Base-by-base conservation (phyloP, 2,797 vertebrate species). In the Lagocephalus sceleratus region DNA sequence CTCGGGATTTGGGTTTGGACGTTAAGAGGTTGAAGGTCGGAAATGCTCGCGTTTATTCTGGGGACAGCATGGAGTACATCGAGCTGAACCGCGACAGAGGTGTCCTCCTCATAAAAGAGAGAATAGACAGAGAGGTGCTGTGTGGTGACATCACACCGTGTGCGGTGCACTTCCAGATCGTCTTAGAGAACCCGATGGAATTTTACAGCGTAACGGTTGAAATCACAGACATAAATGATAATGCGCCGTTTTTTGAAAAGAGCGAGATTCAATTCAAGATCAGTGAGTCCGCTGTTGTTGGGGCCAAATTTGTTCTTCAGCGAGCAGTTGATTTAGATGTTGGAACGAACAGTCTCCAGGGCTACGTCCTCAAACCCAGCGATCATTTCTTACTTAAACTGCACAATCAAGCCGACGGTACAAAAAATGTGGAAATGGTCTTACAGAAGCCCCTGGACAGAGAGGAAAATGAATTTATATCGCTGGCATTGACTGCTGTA, bases 111-210 rank as follows among this genome's bases (percentile, higher is more conserved):
- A 25, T 88, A 14, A 83, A 75, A 47, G 75, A 85, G 3, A 81
- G 62, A 69, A 83, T 85, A 66, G 83, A 88, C 68, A 71, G 84
- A 50, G 86, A 88, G 57, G 53, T 57, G 38, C 40, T 88, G 2
- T 88, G 86, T 20, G 66, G 60, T 1, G 73, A 86, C 1, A 40
- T 50, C 2, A 78, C 70, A 0, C 84, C 82, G 0, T 88, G 86
- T 5, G 83, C 84, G 20, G 25, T 88, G 12, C 84, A 86, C 71
- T 83, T 77, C 43, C 81, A 86, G 53, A 84, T 88, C 5, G 67
- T 88, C 20, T 62, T 88, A 5, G 83, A 88, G 11, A 82, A 81
- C 14, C 86, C 84, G 0, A 88, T 88, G 60, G 86, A 88, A 26
- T 75, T 85, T 39, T 88, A 76, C 21, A 83, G 72, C 3, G 41